phyloP scores from a whole-genome alignment of 2,888 invertebrate genomes.

The Polymixis lichenea region DNA sequence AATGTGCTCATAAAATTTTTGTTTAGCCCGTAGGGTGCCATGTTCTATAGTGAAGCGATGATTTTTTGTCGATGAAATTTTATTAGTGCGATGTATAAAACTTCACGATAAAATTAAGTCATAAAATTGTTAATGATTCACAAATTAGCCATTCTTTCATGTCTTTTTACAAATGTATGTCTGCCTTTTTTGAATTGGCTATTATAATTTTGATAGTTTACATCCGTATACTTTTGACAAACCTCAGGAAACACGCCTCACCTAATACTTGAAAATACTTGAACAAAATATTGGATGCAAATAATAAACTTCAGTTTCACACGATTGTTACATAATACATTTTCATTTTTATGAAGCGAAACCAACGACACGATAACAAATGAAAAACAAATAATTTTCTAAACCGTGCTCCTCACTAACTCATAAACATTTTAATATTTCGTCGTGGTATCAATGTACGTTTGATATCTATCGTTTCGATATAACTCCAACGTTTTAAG shows the following conservation, averaged over 20 bases:
- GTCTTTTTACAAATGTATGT: constrained; percentile 6
- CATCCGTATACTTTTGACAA: background rate
- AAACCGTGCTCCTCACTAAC: constrained; percentile 70
- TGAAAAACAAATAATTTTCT: background rate
- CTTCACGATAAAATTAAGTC: constrained; percentile 49
- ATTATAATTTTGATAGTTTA: constrained; percentile 32
- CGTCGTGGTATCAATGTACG: constrained; percentile 78
- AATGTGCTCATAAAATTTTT: constrained; percentile 77
- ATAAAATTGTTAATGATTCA: constrained; percentile 50
- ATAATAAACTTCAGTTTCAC: constrained; percentile 25
- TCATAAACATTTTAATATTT: constrained; percentile 77
- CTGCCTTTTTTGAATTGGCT: constrained; percentile 2
- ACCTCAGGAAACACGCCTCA: background rate
- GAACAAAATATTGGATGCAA: background rate
- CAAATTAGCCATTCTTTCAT: constrained; percentile 40
- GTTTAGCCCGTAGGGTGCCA: constrained; percentile 75
- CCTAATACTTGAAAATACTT: background rate
- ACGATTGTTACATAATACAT: background rate
- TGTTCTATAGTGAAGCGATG: constrained; percentile 73
- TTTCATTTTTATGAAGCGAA: background rate
- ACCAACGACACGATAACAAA: background rate
- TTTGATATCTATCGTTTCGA: constrained; percentile 84
- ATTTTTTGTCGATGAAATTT: constrained; percentile 66
- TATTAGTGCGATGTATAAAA: constrained; percentile 51
- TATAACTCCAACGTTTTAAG: constrained; percentile 84